phyloP scores from a whole-genome alignment of 2,113 vertebrate species.

The Nanger granti region DNA sequence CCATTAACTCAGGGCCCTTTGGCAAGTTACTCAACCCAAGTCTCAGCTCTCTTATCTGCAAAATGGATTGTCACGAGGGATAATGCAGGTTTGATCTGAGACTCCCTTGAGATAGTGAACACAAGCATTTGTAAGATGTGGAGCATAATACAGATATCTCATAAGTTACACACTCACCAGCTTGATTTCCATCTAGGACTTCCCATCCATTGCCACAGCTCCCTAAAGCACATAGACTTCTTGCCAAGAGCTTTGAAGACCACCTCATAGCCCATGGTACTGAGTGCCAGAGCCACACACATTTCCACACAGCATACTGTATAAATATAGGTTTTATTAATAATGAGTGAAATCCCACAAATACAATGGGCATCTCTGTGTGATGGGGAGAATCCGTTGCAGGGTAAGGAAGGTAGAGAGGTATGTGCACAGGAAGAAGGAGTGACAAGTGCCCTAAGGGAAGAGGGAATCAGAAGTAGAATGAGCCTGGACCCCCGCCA shows the following conservation, averaged over 20 bases:
- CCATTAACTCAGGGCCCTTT: neutral
- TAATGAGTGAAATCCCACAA: constrained; percentile 77
- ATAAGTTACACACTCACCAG: neutral
- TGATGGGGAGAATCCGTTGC: neutral
- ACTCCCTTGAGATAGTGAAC: neutral
- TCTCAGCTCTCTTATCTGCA: neutral
- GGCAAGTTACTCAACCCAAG: neutral
- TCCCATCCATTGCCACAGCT: neutral
- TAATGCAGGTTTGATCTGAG: neutral
- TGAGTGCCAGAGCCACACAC: neutral
- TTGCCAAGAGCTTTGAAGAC: neutral
- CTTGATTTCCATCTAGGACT: neutral
- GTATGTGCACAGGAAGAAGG: rapidly evolving
- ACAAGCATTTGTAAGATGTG: neutral
- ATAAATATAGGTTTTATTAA: constrained; percentile 87
- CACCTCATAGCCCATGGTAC: neutral
- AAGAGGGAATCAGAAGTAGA: neutral
- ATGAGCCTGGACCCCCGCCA: neutral
- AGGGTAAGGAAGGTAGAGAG: neutral
- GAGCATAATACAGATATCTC: neutral
- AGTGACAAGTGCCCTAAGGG: neutral
- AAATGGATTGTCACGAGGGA: neutral
- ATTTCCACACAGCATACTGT: constrained; percentile 48
- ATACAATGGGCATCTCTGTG: constrained; percentile 69
- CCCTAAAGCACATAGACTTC: neutral